Percentiles rank a stretch among this genome's conserved stretches.
Conservation (phyloP, 2,888 invertebrate genomes). For the Nowickia ferox region DNA sequence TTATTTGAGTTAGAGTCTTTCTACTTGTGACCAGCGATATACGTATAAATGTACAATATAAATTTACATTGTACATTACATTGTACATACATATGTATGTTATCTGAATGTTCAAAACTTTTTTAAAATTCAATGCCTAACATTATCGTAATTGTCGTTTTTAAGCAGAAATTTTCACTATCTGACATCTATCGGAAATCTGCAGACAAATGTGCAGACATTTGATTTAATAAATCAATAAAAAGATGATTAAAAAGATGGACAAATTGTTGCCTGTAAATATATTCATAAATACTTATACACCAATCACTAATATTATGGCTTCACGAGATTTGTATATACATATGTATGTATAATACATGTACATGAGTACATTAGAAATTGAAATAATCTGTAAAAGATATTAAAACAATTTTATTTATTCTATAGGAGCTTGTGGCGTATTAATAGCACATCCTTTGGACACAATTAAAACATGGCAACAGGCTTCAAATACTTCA, state of each 20-base stretch:
- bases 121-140: no score
- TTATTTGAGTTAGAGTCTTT: no score
- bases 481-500: slow-evolving; percentile 84
- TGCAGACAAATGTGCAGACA: background rate
- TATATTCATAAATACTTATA: background rate
- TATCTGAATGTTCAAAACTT: no score
- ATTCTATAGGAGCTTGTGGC: slow-evolving; percentile 85
- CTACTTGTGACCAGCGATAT: no score
- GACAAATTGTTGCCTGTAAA: background rate
- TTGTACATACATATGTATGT: no score
- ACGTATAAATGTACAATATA: no score
- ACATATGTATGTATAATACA: background rate
- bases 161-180: no score
- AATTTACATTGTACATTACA: no score
- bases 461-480: slow-evolving; percentile 89
- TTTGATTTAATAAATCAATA: background rate
- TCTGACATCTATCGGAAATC: no score
- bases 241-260: background rate
- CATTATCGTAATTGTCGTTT: no score
- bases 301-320: no score
- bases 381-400: background rate
- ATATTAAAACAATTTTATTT: background rate
- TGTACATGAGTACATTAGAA: background rate
- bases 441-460: slow-evolving; percentile 87
- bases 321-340: background rate